Evolutionary conservation across 2,113 vertebrate genomes (phyloP), one percentile per base, ranked within the genome.

Genomic region (Pollimyrus isidori): DNA sequence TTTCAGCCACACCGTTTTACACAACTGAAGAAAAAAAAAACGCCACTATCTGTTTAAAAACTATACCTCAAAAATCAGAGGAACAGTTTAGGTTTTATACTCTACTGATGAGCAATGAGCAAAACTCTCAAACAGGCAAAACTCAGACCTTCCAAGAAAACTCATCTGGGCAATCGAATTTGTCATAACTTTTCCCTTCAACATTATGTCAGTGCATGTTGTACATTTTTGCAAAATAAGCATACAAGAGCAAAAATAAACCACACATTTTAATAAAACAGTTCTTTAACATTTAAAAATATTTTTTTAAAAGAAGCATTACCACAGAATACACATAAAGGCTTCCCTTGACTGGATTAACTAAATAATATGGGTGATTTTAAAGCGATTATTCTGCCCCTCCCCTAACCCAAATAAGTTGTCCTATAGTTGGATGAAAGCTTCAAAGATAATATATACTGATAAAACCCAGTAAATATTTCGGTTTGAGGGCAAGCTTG

Each of bases 391-490:
- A 46, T n/a, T 23, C 19, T 84, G 9, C 17, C 73, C 73, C 30
- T 11, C n/a, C 1, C 58, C 62, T 26, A 65, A n/a, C 3, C 73
- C 35, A 80, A 80, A 80, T 39, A 42, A 48, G 7, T 48, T 89
- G 73, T 69, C 58, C 90, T 90, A 87, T 82, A 9, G 89, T 89
- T 62, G 83, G 50, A 65, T 87, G 91, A 85, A 87, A 88, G 42
- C 39, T 48, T 84, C 39, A 45, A 69, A 89, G 89, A 92, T 89
- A 90, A 89, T 89, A 85, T 73, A 91, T 93, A 94, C 94, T 95
- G 94, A 95, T 94, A 95, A 94, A 95, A 94, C 92, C 92, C 93
- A 95, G 92, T 93, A 93, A 93, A 87, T 89, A 91, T 76, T 89
- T 92, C 46, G 39, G 39, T 90, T 93, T 91, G 88, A 90, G 88